These are phyloP conservation scores for Hydrocynus forskahlii DNA, from an alignment of 2,797 vertebrate species.

Conservation along the genomic window DNA sequence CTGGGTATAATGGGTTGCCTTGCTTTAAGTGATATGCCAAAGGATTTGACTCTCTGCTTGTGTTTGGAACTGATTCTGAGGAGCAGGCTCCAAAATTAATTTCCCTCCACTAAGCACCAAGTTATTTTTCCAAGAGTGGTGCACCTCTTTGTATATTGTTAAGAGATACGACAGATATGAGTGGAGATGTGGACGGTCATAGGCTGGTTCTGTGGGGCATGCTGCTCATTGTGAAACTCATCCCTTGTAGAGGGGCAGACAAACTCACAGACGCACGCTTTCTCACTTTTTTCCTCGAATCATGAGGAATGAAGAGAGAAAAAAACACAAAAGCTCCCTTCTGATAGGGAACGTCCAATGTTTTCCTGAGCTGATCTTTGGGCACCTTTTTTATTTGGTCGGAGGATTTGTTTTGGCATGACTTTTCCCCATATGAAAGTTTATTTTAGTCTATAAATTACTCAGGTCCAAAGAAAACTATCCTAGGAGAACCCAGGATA, in stretches of 20 bases:
- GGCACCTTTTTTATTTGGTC: constrained; percentile 68
- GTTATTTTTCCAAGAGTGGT: constrained; percentile 49
- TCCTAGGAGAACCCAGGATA: constrained; percentile 73
- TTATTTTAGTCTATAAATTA: constrained; percentile 80
- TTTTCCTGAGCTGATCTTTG: constrained; percentile 72
- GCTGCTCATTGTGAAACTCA: constrained; percentile 54
- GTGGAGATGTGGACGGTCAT: constrained; percentile 54
- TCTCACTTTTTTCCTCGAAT: constrained; percentile 59
- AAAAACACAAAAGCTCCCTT: constrained; percentile 60
- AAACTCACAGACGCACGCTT: background rate
- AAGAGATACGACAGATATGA: constrained; percentile 23
- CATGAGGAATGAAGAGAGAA: constrained; percentile 65
- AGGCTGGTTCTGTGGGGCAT: constrained; percentile 51
- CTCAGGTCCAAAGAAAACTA: constrained; percentile 75
- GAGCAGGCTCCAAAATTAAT: constrained; percentile 36
- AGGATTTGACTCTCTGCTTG: constrained; percentile 9
- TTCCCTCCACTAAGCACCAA: constrained; percentile 31
- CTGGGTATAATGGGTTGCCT: background rate
- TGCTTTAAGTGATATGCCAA: constrained; percentile 43
- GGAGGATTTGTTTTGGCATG: constrained; percentile 75
- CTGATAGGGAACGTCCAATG: constrained; percentile 70
- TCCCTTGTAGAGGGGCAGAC: constrained; percentile 37
- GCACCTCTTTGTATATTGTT: constrained; percentile 45
- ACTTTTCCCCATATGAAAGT: constrained; percentile 75
- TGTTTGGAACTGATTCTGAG: constrained; percentile 33